A percentile compares a stretch with the other conserved stretches of the same genome.
These are phyloP conservation scores for Aeoliscus strigatus DNA, from an alignment of 2,797 vertebrate species.

Conservation along the genomic window DNA sequence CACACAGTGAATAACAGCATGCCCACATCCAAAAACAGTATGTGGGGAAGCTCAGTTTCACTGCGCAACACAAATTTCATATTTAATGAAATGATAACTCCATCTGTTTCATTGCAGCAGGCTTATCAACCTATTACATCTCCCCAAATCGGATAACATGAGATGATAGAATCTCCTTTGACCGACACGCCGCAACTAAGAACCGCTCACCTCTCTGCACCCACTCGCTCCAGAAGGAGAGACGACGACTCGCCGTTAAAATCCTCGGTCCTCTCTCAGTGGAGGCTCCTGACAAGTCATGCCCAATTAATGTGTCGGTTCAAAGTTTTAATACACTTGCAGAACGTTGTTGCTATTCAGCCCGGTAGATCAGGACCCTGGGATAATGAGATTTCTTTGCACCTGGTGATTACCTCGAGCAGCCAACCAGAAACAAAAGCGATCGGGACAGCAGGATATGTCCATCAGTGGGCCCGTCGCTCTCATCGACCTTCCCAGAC, in stretches of 20 bases:
- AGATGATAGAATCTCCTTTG: slow-evolving; percentile 8
- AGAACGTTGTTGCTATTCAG: slow-evolving; percentile 57
- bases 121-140: too few species aligned
- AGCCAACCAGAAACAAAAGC: slow-evolving; percentile 60
- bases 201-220: slow-evolving; percentile 15
- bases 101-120: too few species aligned
- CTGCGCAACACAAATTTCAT: too few species aligned
- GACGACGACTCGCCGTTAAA: slow-evolving; percentile 18
- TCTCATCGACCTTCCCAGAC: slow-evolving; percentile 39
- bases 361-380: slow-evolving; percentile 58
- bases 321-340: slow-evolving; percentile 62
- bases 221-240: slow-evolving; percentile 33
- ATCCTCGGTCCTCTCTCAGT: slow-evolving; percentile 16
- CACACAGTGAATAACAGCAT: too few species aligned
- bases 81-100: too few species aligned
- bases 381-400: slow-evolving; percentile 72
- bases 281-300: slow-evolving; percentile 30
- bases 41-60: too few species aligned
- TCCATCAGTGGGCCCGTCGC: slow-evolving; percentile 37
- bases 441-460: slow-evolving; percentile 52
- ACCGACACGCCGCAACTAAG: slow-evolving; percentile 10
- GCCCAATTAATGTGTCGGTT: slow-evolving; percentile 65
- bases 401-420: slow-evolving; percentile 68
- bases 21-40: too few species aligned
- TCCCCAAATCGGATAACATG: too few species aligned